Conservation (phyloP, 2,113 vertebrate species). For the Herpetotheres cachinnans region DNA sequence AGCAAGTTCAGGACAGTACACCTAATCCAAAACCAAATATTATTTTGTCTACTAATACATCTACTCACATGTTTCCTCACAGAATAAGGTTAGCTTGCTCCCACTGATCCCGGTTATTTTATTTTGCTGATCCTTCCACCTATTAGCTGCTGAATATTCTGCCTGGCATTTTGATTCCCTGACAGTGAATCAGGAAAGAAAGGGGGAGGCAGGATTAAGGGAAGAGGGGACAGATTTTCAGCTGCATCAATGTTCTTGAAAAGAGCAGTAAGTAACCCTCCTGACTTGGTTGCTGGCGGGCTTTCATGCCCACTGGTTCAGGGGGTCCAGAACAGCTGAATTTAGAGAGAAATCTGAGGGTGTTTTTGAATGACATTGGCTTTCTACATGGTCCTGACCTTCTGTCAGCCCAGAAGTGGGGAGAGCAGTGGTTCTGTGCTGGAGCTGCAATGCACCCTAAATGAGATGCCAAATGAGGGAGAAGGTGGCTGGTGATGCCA, state of each 20-base stretch:
- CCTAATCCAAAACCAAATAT: conserved; percentile 34
- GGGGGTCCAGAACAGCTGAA: background rate
- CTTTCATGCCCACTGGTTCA: background rate
- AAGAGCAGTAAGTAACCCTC: background rate
- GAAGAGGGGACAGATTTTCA: background rate
- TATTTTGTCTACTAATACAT: conserved; percentile 42
- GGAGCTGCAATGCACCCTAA: background rate
- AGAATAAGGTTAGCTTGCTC: conserved; percentile 34
- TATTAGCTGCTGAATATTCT: conserved; percentile 38
- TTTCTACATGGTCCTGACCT: background rate
- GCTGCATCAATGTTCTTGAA: fast-evolving
- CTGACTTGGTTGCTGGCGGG: background rate
- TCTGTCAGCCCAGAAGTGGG: background rate
- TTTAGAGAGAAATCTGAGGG: background rate
- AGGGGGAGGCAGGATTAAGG: background rate
- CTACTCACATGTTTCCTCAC: background rate
- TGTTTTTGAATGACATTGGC: background rate
- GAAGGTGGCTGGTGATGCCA: background rate
- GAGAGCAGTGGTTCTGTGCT: background rate
- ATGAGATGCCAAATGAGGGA: background rate
- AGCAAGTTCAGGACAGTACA: conserved; percentile 8
- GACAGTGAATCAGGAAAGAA: background rate
- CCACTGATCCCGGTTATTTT: conserved; percentile 9
- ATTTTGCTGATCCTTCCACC: conserved; percentile 23
- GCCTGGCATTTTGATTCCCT: conserved; percentile 4